phyloP scores from a whole-genome alignment of 2,113 vertebrate species.

The Anser cygnoides region DNA sequence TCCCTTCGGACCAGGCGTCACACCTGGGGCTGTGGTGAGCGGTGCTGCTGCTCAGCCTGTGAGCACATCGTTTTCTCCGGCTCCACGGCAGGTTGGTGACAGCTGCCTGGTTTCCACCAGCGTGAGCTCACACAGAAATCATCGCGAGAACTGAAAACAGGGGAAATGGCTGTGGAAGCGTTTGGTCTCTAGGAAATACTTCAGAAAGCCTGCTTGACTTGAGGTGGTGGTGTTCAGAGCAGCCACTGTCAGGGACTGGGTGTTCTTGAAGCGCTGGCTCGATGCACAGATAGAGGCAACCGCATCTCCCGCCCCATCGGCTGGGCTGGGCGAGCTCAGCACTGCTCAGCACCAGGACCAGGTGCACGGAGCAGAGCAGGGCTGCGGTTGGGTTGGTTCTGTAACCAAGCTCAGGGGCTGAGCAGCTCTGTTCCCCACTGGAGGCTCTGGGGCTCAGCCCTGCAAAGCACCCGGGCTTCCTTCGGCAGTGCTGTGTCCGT shows the following conservation, averaged over 20 bases:
- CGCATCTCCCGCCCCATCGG: not conserved
- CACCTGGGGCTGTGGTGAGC: not conserved
- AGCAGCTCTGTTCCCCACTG: not conserved
- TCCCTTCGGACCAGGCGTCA: not conserved
- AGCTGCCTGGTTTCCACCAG: not conserved
- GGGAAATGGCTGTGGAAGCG: not conserved
- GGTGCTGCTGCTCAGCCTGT: not conserved
- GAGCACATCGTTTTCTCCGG: not conserved
- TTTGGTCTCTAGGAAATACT: not conserved
- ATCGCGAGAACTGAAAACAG: not conserved
- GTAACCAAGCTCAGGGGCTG: rapidly evolving
- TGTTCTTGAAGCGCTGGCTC: not conserved
- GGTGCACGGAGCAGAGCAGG: rapidly evolving
- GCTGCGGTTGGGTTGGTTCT: rapidly evolving
- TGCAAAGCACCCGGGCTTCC: no score
- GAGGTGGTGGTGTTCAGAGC: not conserved
- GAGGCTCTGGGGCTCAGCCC: not conserved
- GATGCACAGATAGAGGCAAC: not conserved
- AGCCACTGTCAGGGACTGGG: not conserved
- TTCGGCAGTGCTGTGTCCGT: not conserved
- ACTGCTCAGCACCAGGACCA: rapidly evolving
- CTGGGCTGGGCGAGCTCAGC: not conserved
- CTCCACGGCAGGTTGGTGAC: not conserved
- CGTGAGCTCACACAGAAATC: not conserved
- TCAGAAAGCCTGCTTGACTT: rapidly evolving